These are phyloP conservation scores for Macroglossus sobrinus DNA, from an alignment of 2,113 vertebrate species.

Conservation along the genomic window DNA sequence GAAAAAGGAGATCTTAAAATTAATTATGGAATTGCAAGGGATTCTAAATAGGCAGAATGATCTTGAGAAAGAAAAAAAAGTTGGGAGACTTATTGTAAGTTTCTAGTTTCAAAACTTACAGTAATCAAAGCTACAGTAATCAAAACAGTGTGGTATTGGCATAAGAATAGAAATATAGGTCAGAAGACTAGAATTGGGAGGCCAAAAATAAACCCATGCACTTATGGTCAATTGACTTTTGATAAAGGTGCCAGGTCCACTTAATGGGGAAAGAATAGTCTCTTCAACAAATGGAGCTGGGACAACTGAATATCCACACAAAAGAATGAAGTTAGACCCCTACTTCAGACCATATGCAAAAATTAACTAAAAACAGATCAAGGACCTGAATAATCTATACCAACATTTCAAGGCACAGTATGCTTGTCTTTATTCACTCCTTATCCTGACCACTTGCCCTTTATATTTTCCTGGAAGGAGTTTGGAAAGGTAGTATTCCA, in stretches of 20 bases:
- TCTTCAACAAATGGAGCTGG: not conserved
- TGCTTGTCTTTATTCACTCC: not conserved
- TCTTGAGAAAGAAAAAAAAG: not conserved
- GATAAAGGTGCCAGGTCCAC: not conserved
- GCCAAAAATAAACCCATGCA: not conserved
- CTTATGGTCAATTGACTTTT: not conserved
- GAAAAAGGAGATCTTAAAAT: not conserved
- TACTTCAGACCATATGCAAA: not conserved
- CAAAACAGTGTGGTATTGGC: not conserved
- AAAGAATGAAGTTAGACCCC: not conserved
- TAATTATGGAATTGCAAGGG: not conserved
- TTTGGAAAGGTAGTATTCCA: not conserved
- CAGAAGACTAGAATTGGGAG: not conserved
- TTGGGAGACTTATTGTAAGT: not conserved
- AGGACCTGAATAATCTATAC: not conserved
- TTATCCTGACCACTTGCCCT: not conserved
- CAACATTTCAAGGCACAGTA: not conserved
- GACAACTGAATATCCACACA: not conserved
- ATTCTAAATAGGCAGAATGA: not conserved
- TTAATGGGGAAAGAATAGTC: not conserved
- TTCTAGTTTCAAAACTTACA: constrained; percentile 17
- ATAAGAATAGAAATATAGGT: not conserved
- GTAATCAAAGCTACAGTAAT: not conserved
- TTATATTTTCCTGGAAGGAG: not conserved
- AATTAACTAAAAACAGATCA: not conserved